These are phyloP conservation scores for Psittacus erithacus DNA, from an alignment of 2,113 vertebrate species.

Conservation along the genomic window DNA sequence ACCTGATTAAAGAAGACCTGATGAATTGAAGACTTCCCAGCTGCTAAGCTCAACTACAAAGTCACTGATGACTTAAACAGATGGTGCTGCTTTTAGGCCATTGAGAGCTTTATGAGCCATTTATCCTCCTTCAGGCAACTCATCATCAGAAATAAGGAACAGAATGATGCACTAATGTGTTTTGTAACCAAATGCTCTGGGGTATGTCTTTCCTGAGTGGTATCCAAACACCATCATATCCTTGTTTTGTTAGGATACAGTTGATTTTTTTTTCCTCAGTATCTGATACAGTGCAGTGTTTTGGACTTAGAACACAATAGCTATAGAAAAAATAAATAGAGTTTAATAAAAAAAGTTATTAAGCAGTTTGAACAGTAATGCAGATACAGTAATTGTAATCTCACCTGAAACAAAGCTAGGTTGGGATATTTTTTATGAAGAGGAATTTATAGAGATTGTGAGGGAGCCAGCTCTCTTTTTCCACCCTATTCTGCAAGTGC, in stretches of 20 bases:
- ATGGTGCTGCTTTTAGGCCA: slow-evolving; percentile 37
- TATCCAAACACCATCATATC: background rate
- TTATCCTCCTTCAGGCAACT: slow-evolving; percentile 36
- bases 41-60: background rate
- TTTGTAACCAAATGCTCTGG: slow-evolving; percentile 23
- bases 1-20: slow-evolving; percentile 24
- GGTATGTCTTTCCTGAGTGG: background rate
- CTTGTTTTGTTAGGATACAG: background rate
- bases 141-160: slow-evolving; percentile 36
- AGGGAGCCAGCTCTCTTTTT: background rate
- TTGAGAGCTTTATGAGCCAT: slow-evolving; percentile 57
- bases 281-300: background rate
- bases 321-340: background rate
- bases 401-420: background rate
- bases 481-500: background rate
- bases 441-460: fast-evolving
- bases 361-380: background rate
- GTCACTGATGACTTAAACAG: slow-evolving; percentile 33
- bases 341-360: background rate
- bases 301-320: background rate
- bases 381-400: background rate
- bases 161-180: slow-evolving; percentile 19
- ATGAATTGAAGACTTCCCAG: slow-evolving; percentile 19
- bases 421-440: background rate
- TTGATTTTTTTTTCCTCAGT: background rate